These are phyloP conservation scores for Zhengitettix transpicula DNA, from an alignment of 2,888 invertebrate species.

Conservation along the genomic window DNA sequence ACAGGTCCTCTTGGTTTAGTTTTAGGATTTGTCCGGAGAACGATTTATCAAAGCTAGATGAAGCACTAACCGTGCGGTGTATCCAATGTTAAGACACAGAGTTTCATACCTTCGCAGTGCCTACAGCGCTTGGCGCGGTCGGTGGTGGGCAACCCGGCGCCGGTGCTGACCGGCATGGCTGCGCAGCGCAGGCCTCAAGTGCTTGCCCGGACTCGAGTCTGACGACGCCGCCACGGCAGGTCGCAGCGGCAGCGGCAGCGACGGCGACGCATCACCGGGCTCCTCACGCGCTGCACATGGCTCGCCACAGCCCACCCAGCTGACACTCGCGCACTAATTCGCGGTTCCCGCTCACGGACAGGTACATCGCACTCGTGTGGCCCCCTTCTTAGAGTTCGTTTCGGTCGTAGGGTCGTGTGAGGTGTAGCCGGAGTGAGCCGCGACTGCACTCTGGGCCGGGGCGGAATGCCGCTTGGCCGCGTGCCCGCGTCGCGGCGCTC, in stretches of 20 bases:
- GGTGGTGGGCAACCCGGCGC: slow-evolving; percentile 20
- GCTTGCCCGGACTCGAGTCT: neutral
- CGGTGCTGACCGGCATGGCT: slow-evolving; percentile 45
- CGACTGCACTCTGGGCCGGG: too few relatives aligned
- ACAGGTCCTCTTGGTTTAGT: too few relatives aligned
- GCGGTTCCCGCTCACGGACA: neutral
- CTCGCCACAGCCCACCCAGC: neutral
- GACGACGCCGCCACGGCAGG: neutral
- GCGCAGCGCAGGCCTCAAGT: neutral
- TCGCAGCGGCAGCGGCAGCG: neutral
- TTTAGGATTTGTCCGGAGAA: too few relatives aligned
- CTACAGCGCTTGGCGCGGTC: slow-evolving; percentile 82
- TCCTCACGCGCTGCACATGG: neutral
- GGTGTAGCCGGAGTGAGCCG: too few relatives aligned
- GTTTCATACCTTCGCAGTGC: slow-evolving; percentile 67
- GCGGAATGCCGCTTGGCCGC: too few relatives aligned
- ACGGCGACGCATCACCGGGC: neutral
- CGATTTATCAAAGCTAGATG: too few relatives aligned
- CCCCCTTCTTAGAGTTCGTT: too few relatives aligned
- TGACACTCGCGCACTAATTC: neutral
- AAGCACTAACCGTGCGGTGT: too few relatives aligned
- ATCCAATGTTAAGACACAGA: too few relatives aligned
- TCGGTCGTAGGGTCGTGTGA: too few relatives aligned
- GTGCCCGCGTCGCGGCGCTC: too few relatives aligned
- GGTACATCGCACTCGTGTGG: neutral